A percentile compares a stretch with the other conserved stretches of the same genome.
Evolutionary conservation across 2,797 vertebrate genomes (phyloP).

Genomic region (Girardinus metallicus): DNA sequence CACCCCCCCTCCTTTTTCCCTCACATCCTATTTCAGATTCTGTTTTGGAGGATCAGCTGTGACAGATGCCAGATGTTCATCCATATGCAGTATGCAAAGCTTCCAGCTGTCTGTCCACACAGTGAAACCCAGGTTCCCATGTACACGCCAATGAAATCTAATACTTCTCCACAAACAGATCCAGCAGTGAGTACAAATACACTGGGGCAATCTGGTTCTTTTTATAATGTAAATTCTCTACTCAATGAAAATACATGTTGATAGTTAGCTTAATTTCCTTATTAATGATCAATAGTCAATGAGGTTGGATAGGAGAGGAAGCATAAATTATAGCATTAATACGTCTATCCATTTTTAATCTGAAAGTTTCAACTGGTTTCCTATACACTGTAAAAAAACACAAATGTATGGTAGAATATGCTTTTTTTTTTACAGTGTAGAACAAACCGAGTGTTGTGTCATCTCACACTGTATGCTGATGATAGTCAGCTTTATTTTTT

Average conservation of each 20-base stretch:
- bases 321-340: neutral
- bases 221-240: neutral
- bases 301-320: neutral
- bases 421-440: too few species aligned
- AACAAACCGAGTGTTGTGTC: neutral
- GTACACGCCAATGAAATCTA: neutral
- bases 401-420: too few species aligned
- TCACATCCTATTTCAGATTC: slow-evolving; percentile 11
- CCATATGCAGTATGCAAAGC: slow-evolving; percentile 61
- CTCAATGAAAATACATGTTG: neutral
- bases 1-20: neutral
- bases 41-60: slow-evolving; percentile 36
- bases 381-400: too few species aligned
- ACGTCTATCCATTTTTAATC: neutral
- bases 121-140: slow-evolving; percentile 17
- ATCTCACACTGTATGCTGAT: neutral
- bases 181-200: neutral
- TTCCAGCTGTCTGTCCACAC: slow-evolving; percentile 47
- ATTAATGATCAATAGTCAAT: too few species aligned
- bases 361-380: neutral
- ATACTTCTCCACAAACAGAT: neutral
- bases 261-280: neutral
- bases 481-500: neutral
- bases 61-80: slow-evolving; percentile 63
- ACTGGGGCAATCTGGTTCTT: neutral